A percentile compares a stretch with the other conserved stretches of the same genome.
These are phyloP conservation scores for Drosophila parthenogenetica DNA, from an alignment of 2,888 invertebrate species.

Conservation along the genomic window DNA sequence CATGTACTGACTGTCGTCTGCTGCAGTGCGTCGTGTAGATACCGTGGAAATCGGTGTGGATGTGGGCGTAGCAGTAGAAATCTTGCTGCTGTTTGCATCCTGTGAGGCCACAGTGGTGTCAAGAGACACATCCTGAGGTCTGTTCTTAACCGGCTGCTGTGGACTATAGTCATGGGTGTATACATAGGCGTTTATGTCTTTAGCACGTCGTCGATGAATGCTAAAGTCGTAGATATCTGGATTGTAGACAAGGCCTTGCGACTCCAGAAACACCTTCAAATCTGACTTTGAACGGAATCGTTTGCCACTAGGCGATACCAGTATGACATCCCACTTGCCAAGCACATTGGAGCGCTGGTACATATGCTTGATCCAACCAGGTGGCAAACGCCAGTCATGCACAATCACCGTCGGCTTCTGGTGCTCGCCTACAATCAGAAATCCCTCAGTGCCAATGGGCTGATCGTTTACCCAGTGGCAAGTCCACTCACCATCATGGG, in stretches of 20 bases:
- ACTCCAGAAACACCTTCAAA: conserved; percentile 85
- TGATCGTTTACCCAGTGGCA: conserved; percentile 90
- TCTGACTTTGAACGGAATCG: conserved; percentile 88
- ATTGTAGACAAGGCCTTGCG: conserved; percentile 85
- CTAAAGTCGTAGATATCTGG: conserved; percentile 88
- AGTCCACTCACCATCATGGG: conserved; percentile 87
- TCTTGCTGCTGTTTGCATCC: conserved; percentile 44
- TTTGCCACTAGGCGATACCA: conserved; percentile 88
- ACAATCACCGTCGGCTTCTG: conserved; percentile 87
- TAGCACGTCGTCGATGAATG: conserved; percentile 86
- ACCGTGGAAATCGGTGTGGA: conserved; percentile 47
- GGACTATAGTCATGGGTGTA: conserved; percentile 84
- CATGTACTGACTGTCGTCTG: conserved; percentile 70
- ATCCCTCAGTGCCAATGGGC: conserved; percentile 87
- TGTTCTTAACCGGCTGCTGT: conserved; percentile 73
- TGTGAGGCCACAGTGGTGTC: conserved; percentile 33
- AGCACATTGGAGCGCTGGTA: conserved; percentile 89
- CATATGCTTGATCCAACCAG: conserved; percentile 92
- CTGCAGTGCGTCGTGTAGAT: conserved; percentile 22
- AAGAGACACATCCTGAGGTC: conserved; percentile 63
- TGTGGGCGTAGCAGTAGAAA: conserved; percentile 27
- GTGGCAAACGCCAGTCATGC: conserved; percentile 90
- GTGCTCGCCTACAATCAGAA: conserved; percentile 85
- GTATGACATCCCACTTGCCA: conserved; percentile 93
- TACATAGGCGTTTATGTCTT: conserved; percentile 85